Evolutionary conservation across 2,113 vertebrate genomes (phyloP), one percentile per base, ranked within the genome.

Genomic region (Ariopsis seemanni): DNA sequence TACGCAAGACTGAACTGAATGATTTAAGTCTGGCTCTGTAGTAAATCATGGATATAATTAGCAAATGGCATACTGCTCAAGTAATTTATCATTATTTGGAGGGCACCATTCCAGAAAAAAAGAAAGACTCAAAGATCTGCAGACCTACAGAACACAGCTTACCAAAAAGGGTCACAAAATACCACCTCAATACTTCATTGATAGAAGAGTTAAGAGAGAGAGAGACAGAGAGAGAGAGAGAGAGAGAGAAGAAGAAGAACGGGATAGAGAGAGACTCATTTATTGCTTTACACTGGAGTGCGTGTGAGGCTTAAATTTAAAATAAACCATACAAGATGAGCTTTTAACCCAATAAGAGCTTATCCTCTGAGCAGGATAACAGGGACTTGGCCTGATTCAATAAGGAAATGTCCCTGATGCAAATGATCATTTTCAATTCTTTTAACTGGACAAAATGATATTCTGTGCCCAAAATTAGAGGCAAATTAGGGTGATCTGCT

Each of bases 1-100:
- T 98, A 99, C 95, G 97, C 98, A 99, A 99, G 98, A 97, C 97
- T 98, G 98, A 96, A 97, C 97, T 99, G 98, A 99, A 98, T 99
- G 97, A 99, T 99, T 99, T 99, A 99, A 99, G 97, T 97, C 97
- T 96, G 96, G 97, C 97, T 98, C 97, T 97, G 97, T 97, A 98
- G 98, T 99, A 99, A 99, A 99, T 99, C 98, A 99, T 98, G 98
- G 98, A 98, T 99, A 99, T 99, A 99, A 99, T 99, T 99, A 99
- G 98, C 98, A 99, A 99, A 99, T 99, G 97, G 97, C 98, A 99
- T 97, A 96, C 96, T 97, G 98, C 98, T 97, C 97, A 97, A 98
- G 98, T 97, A 97, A 99, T 99, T 98, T 97, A 99, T 99, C 98
- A 99, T 98, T 97, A 99, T 99, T 99, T 99, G 97, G 96, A 98